A percentile compares a stretch with the other conserved stretches of the same genome.
Evolutionary conservation across 2,113 vertebrate species (phyloP).

Genomic region (Corvus cornix): DNA sequence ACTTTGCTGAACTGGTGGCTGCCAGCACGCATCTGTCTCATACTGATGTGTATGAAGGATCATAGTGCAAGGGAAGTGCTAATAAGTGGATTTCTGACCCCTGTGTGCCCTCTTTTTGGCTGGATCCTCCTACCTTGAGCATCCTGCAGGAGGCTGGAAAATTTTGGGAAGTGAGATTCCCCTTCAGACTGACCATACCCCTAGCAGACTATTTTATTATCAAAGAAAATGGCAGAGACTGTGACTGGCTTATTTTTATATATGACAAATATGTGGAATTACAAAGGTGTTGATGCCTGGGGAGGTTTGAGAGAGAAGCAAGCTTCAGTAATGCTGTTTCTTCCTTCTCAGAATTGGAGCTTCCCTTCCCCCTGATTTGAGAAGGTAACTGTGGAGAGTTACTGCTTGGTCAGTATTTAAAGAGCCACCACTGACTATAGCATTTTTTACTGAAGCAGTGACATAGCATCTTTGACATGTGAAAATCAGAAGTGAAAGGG

Average conservation of each 20-base stretch:
- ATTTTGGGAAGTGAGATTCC: background rate
- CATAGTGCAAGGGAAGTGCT: background rate
- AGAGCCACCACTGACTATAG: background rate
- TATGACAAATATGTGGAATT: background rate
- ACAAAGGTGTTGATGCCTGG: background rate
- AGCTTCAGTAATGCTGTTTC: background rate
- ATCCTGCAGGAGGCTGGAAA: background rate
- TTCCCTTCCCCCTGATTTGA: background rate
- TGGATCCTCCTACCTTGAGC: background rate
- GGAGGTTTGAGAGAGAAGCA: background rate
- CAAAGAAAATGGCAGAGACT: background rate
- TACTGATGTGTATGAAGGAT: background rate
- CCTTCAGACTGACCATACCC: background rate
- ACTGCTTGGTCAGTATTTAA: background rate
- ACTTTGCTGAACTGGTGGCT: background rate
- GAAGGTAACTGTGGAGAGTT: background rate
- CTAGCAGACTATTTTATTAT: background rate
- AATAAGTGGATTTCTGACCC: background rate
- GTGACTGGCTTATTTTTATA: background rate
- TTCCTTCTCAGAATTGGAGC: background rate
- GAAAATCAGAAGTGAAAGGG: background rate
- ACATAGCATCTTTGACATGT: background rate
- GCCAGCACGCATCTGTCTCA: accelerated
- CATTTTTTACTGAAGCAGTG: background rate
- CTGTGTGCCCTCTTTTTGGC: background rate